phyloP scores from a whole-genome alignment of 2,113 vertebrate species.

The Periophthalmus modestus region DNA sequence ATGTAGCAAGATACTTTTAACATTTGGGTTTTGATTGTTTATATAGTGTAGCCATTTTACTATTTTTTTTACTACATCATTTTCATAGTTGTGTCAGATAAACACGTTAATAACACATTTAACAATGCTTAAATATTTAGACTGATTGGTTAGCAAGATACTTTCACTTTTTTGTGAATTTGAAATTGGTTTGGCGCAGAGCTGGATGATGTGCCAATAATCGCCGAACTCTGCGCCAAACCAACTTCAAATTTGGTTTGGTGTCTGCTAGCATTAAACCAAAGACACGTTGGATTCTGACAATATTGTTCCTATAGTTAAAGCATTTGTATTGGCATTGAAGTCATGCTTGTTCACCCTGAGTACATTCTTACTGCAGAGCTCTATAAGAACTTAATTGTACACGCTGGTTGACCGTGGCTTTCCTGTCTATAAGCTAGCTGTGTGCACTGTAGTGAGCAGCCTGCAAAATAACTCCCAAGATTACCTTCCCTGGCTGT shows the following conservation, averaged over 20 bases:
- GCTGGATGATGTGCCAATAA: too few relatives aligned
- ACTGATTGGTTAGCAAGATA: too few relatives aligned
- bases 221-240: too few relatives aligned
- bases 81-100: too few relatives aligned
- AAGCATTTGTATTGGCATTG: not conserved
- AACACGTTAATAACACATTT: too few relatives aligned
- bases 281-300: not conserved
- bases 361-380: not conserved
- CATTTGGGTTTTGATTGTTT: constrained; percentile 22
- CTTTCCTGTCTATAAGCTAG: constrained; percentile 8
- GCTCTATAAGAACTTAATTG: not conserved
- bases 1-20: constrained; percentile 31
- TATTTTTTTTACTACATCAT: too few relatives aligned
- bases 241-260: too few relatives aligned
- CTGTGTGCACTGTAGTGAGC: constrained; percentile 9
- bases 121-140: too few relatives aligned
- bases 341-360: constrained; percentile 4
- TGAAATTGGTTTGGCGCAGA: not conserved
- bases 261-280: not conserved
- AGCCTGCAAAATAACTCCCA: constrained; percentile 7
- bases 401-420: not conserved
- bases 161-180: too few relatives aligned
- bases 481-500: constrained; percentile 18
- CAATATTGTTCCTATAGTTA: not conserved
- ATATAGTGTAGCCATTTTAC: not conserved